Evolutionary conservation across 2,888 invertebrate species (phyloP).

Genomic region (Blastobasis adustella): DNA sequence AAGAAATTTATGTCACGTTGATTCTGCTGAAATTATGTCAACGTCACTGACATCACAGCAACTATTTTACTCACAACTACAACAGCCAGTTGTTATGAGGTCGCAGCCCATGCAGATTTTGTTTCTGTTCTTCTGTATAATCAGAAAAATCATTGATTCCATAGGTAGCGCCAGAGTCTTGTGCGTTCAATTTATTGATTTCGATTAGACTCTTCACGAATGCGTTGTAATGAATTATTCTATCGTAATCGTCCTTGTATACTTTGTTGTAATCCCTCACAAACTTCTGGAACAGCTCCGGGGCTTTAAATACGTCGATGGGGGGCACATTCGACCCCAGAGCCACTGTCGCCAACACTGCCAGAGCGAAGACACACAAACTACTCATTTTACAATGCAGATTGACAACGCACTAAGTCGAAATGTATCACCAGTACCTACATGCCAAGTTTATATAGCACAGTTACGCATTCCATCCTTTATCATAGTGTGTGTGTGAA

Average conservation of each 20-base stretch:
- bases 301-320: conserved; percentile 18
- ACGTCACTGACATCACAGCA: too few relatives aligned
- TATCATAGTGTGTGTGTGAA: too few relatives aligned
- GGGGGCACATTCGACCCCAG: conserved; percentile 6
- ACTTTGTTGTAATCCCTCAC: conserved; percentile 18
- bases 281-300: conserved; percentile 20
- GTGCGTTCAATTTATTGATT: conserved; percentile 4
- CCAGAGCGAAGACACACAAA: too few relatives aligned
- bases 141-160: conserved; percentile 12
- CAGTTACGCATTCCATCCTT: too few relatives aligned
- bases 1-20: too few relatives aligned
- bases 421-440: too few relatives aligned
- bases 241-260: conserved; percentile 21
- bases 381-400: too few relatives aligned
- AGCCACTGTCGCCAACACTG: not conserved
- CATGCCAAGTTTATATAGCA: too few relatives aligned
- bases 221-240: conserved; percentile 15
- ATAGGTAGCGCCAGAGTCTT: not conserved
- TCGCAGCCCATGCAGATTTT: conserved; percentile 15
- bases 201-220: conserved; percentile 11
- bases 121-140: conserved; percentile 18
- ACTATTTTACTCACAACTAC: too few relatives aligned
- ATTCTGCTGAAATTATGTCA: too few relatives aligned
- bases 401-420: too few relatives aligned
- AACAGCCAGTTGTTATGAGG: too few relatives aligned